phyloP scores from a whole-genome alignment of 2,113 vertebrate genomes.

The Ameiurus melas region DNA sequence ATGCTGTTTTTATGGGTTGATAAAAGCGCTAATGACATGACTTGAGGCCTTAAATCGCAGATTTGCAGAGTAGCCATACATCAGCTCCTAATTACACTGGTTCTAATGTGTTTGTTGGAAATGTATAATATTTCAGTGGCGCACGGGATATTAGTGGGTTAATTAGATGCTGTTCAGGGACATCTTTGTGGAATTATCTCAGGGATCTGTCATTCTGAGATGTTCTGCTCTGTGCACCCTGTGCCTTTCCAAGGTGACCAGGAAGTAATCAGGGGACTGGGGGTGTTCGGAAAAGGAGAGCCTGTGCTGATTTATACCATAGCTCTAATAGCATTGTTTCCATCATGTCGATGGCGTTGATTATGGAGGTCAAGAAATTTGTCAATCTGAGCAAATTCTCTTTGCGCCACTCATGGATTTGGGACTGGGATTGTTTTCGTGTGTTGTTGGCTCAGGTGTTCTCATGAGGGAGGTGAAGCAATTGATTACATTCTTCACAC shows the following conservation, averaged over 20 bases:
- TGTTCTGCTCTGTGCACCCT: neutral
- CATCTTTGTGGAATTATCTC: slow-evolving; percentile 59
- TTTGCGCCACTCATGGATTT: neutral
- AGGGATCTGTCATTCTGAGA: slow-evolving; percentile 49
- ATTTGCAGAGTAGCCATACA: slow-evolving; percentile 46
- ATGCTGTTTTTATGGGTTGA: slow-evolving; percentile 57
- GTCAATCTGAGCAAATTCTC: slow-evolving; percentile 56
- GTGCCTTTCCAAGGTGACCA: slow-evolving; percentile 71
- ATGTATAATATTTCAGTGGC: slow-evolving; percentile 60
- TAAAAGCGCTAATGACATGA: slow-evolving; percentile 65
- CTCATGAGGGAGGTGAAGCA: slow-evolving; percentile 23
- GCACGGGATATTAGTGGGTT: slow-evolving; percentile 48
- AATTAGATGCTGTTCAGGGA: slow-evolving; percentile 59
- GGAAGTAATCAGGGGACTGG: slow-evolving; percentile 48
- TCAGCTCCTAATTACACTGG: slow-evolving; percentile 65
- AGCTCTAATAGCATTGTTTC: slow-evolving; percentile 72
- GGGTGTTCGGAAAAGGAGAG: slow-evolving; percentile 48
- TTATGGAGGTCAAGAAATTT: slow-evolving; percentile 62
- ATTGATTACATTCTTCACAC: slow-evolving; percentile 46
- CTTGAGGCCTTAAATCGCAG: slow-evolving; percentile 52
- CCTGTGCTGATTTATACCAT: slow-evolving; percentile 66
- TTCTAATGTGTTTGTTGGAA: slow-evolving; percentile 62
- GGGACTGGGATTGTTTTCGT: neutral
- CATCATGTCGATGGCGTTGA: slow-evolving; percentile 50
- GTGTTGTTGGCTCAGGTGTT: slow-evolving; percentile 34